phyloP scores from a whole-genome alignment of 2,797 vertebrate genomes.

The Hirundo rustica region DNA sequence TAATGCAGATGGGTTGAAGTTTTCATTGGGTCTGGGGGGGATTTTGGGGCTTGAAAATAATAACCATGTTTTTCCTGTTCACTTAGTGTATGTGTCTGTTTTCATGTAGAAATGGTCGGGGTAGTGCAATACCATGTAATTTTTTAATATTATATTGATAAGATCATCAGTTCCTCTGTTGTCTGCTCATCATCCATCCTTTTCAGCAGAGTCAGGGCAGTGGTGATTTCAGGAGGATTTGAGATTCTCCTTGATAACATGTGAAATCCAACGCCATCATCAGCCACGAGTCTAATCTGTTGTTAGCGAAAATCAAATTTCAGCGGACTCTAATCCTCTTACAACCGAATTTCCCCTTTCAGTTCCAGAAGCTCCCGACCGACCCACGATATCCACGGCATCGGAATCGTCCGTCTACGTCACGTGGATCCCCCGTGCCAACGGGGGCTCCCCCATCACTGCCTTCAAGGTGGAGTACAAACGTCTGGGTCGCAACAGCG shows the following conservation, averaged over 20 bases:
- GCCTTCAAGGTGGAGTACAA: slow-evolving; percentile 95
- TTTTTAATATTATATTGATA: not conserved
- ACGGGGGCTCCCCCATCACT: slow-evolving; percentile 94
- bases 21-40: not conserved
- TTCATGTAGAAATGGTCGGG: not conserved
- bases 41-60: not conserved
- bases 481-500: slow-evolving; percentile 80
- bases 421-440: slow-evolving; percentile 96
- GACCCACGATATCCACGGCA: slow-evolving; percentile 91
- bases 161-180: not conserved
- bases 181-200: not conserved
- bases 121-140: not conserved
- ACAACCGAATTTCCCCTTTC: not conserved
- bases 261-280: not conserved
- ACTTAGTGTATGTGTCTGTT: not conserved
- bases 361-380: slow-evolving; percentile 94
- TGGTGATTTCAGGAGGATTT: not conserved
- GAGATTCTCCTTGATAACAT: not conserved
- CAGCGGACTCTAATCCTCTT: not conserved
- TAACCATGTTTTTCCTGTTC: not conserved
- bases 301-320: not conserved
- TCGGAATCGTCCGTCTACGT: slow-evolving; percentile 93
- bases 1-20: not conserved
- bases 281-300: fast-evolving
- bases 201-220: not conserved